Conservation (phyloP, 2,888 invertebrate species). For the Apotomis turbidana region DNA sequence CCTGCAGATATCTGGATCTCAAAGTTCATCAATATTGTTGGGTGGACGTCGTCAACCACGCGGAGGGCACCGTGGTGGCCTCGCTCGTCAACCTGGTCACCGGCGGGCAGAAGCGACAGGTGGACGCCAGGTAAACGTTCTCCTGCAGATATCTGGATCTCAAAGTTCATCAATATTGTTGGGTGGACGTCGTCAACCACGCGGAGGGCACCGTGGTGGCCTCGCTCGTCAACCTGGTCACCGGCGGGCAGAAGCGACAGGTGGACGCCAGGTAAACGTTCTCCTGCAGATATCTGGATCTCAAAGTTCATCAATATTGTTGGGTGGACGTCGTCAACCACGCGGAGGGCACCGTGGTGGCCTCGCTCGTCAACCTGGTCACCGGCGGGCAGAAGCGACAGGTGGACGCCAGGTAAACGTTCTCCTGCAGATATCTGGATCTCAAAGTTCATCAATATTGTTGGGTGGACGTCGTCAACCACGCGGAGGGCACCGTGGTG, state of each 20-base stretch:
- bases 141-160: slow-evolving; percentile 56
- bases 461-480: too few relatives aligned
- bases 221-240: too few relatives aligned
- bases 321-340: slow-evolving; percentile 96
- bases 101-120: slow-evolving; percentile 78
- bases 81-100: slow-evolving; percentile 94
- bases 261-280: too few relatives aligned
- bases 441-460: too few relatives aligned
- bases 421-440: slow-evolving; percentile 68
- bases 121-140: slow-evolving; percentile 89
- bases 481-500: too few relatives aligned
- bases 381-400: slow-evolving; percentile 84
- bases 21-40: slow-evolving; percentile 75
- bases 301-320: too few relatives aligned
- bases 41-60: slow-evolving; percentile 93
- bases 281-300: slow-evolving; percentile 92
- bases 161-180: too few relatives aligned
- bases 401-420: slow-evolving; percentile 88
- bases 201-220: too few relatives aligned
- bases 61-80: slow-evolving; percentile 90
- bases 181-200: too few relatives aligned
- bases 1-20: slow-evolving; percentile 92
- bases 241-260: too few relatives aligned
- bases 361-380: slow-evolving; percentile 93
- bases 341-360: slow-evolving; percentile 89